Base-by-base conservation (phyloP, 2,113 vertebrate genomes). In the Chauna torquata region DNA sequence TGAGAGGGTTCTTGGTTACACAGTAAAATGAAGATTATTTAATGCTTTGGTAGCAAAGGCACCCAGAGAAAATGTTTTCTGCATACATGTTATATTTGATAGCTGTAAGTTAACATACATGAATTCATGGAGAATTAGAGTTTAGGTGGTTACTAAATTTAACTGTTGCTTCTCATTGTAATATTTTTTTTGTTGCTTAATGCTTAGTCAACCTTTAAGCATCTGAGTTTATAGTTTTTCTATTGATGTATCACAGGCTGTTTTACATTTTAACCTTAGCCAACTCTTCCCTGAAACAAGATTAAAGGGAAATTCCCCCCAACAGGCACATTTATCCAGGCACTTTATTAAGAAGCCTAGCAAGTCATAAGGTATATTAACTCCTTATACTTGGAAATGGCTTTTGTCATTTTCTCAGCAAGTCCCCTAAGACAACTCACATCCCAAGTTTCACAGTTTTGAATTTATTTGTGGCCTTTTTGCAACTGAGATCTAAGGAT, bases 21-120 rank as follows among this genome's bases (percentile, higher is more conserved):
- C 45, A n/a, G 9, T 25, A 12, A 75, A 72, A 42, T 16, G 3
- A 2, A 44, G 34, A 30, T 75, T 62, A 32, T 6, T 18, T 6
- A 10, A 70, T 8, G 3, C 20, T 64, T 32, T 9, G 15, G 15
- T 32, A 22, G 19, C 13, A 23, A 58, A 52, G 65, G 13, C 28
- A n/a, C 11, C 28, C 28, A 55, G 19, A 57, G 16, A 30, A 66
- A 59, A 12, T 11, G 0, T 64, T 84, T 66, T 32, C 28, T 72
- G 16, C 14, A 2, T n/a, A 12, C 2, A 1, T 25, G 9, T 72
- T 59, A 4, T 2, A 1, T 50, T 24, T 8, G 6, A 32, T 3
- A 55, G 22, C 30, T 57, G 40, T 19, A n/a, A 19, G 9, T 27
- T 13, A 58, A 34, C 44, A 12, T 15, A n/a, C 3, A 8, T 3